A percentile compares a stretch with the other conserved stretches of the same genome.
Evolutionary conservation across 1,140 invertebrate species (phyloP).

Genomic region (Drosophila gunungcola): DNA sequence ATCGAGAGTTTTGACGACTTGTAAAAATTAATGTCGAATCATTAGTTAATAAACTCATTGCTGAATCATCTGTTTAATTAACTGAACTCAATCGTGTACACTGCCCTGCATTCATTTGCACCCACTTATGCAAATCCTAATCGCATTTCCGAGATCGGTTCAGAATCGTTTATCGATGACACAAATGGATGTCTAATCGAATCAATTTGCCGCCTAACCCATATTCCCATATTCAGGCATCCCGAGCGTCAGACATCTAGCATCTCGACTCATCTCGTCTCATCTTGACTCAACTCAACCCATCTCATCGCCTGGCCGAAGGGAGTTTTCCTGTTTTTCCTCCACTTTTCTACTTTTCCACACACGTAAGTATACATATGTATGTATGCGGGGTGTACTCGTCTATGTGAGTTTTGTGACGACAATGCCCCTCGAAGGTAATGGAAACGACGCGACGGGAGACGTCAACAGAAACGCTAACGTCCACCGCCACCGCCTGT

Average conservation of each 20-base stretch:
- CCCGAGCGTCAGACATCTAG: background rate
- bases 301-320: slow-evolving; percentile 11
- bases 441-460: slow-evolving; percentile 32
- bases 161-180: slow-evolving; percentile 41
- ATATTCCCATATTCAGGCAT: slow-evolving; percentile 9
- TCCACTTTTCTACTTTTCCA: slow-evolving; percentile 22
- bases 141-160: slow-evolving; percentile 40
- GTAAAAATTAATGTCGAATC: background rate
- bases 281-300: background rate
- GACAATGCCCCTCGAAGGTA: slow-evolving; percentile 44
- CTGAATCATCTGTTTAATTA: slow-evolving; percentile 8
- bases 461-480: slow-evolving; percentile 22
- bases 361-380: slow-evolving; percentile 1
- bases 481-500: slow-evolving; percentile 35
- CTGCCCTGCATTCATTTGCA: slow-evolving; percentile 14
- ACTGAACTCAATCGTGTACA: background rate
- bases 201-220: slow-evolving; percentile 44
- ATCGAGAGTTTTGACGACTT: background rate
- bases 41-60: background rate
- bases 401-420: slow-evolving; percentile 12
- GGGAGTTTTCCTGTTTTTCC: slow-evolving; percentile 33
- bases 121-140: slow-evolving; percentile 21
- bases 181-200: slow-evolving; percentile 42
- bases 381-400: background rate
- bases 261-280: slow-evolving; percentile 7